Percentiles rank a stretch among this genome's conserved stretches.
These are phyloP conservation scores for Adelges cooleyi DNA, from an alignment of 1,140 invertebrate species.

Conservation along the genomic window DNA sequence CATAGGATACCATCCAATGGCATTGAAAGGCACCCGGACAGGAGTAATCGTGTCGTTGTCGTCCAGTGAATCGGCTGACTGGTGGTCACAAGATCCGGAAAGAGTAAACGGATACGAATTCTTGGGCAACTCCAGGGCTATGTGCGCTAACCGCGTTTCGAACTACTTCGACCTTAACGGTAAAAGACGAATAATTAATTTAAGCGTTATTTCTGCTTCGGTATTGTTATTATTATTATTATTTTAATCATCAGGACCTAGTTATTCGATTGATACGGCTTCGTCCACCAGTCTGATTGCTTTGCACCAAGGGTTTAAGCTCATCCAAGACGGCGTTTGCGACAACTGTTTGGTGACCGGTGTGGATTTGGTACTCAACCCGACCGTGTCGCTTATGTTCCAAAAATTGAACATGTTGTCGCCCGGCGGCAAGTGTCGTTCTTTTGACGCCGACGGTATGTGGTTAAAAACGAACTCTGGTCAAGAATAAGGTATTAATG, in stretches of 20 bases:
- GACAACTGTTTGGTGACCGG: constrained; percentile 54
- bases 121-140: constrained; percentile 51
- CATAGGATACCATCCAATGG: constrained; percentile 27
- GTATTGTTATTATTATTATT: background rate
- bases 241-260: constrained; percentile 30
- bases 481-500: background rate
- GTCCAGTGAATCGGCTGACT: constrained; percentile 26
- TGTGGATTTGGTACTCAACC: constrained; percentile 46
- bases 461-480: too few relatives aligned
- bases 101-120: constrained; percentile 45
- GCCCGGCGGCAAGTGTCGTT: constrained; percentile 25
- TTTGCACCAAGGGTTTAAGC: constrained; percentile 41
- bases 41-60: constrained; percentile 19
- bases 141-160: constrained; percentile 55
- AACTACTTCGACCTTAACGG: constrained; percentile 54
- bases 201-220: background rate
- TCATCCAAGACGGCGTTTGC: constrained; percentile 46
- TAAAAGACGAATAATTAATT: constrained; percentile 13
- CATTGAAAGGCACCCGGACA: constrained; percentile 21
- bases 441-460: constrained; percentile 27
- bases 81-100: constrained; percentile 25
- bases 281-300: constrained; percentile 30
- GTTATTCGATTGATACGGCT: constrained; percentile 32
- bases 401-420: constrained; percentile 30
- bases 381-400: constrained; percentile 45